A percentile compares a stretch with the other conserved stretches of the same genome.
These are phyloP conservation scores for Phrixothrix hirtus DNA, from an alignment of 2,888 invertebrate genomes.

Conservation along the genomic window DNA sequence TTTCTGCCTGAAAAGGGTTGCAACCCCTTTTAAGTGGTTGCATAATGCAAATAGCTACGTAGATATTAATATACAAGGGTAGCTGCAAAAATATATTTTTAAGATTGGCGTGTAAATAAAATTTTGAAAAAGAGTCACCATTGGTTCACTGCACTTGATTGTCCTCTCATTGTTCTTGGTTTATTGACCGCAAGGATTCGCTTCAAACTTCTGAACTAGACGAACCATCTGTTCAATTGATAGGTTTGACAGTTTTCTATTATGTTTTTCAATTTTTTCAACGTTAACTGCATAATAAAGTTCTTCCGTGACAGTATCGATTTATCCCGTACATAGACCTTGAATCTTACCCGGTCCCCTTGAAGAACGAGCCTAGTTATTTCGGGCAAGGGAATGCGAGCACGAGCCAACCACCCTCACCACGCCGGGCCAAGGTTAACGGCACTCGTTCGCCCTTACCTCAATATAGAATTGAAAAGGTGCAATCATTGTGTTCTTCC, in stretches of 20 bases:
- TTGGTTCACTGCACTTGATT: slow-evolving; percentile 12
- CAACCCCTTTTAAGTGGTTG: slow-evolving; percentile 23
- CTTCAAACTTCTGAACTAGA: slow-evolving; percentile 4
- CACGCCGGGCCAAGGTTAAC: slow-evolving; percentile 45
- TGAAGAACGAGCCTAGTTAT: slow-evolving; percentile 31
- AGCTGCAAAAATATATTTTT: too few relatives aligned
- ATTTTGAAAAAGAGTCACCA: slow-evolving; percentile 14
- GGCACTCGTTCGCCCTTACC: slow-evolving; percentile 34
- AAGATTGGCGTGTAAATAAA: slow-evolving; percentile 9
- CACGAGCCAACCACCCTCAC: slow-evolving; percentile 36
- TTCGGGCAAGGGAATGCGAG: slow-evolving; percentile 36
- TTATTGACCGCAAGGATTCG: slow-evolving; percentile 17
- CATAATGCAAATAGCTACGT: slow-evolving; percentile 15
- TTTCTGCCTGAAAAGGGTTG: slow-evolving; percentile 20
- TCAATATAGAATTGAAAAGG: slow-evolving; percentile 10
- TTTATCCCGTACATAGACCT: slow-evolving; percentile 37
- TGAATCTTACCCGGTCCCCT: slow-evolving; percentile 40
- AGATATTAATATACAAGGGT: background rate
- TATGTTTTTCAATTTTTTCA: too few relatives aligned
- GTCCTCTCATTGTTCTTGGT: slow-evolving; percentile 24
- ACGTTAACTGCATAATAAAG: background rate
- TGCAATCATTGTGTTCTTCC: slow-evolving; percentile 7
- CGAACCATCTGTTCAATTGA: slow-evolving; percentile 8
- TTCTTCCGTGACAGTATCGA: slow-evolving; percentile 33
- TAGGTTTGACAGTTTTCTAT: background rate